Conservation (phyloP, 2,888 invertebrate genomes). For the Labia minor region DNA sequence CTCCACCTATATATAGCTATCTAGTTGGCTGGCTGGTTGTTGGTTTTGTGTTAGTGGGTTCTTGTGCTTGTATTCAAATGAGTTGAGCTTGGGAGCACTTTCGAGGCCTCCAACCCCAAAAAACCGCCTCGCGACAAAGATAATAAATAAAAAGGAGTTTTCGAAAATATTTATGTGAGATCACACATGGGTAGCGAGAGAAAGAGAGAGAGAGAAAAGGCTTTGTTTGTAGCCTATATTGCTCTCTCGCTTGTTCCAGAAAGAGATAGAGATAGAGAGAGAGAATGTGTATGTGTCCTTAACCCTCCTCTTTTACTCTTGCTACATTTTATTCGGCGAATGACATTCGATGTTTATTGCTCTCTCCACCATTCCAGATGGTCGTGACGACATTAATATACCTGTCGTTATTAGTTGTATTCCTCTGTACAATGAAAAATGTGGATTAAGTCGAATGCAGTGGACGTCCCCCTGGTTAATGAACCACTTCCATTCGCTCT, state of each 20-base stretch:
- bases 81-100: background rate
- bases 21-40: background rate
- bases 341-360: background rate
- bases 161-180: slow-evolving; percentile 2
- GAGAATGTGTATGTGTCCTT: too few species aligned
- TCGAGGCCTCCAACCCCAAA: background rate
- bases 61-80: background rate
- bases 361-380: background rate
- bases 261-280: too few species aligned
- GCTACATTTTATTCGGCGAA: background rate
- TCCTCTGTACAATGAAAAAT: too few species aligned
- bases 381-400: background rate
- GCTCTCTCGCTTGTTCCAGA: too few species aligned
- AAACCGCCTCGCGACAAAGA: slow-evolving; percentile 1
- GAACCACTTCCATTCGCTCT: too few species aligned
- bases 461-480: too few species aligned
- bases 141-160: slow-evolving; percentile 13
- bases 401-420: too few species aligned
- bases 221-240: background rate
- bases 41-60: too few species aligned
- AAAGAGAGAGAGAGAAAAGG: background rate
- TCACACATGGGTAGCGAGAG: background rate
- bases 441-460: too few species aligned
- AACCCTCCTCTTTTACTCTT: background rate
- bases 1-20: background rate